Evolutionary conservation across 1,140 invertebrate species (phyloP).

Genomic region (Eriosoma lanigerum): DNA sequence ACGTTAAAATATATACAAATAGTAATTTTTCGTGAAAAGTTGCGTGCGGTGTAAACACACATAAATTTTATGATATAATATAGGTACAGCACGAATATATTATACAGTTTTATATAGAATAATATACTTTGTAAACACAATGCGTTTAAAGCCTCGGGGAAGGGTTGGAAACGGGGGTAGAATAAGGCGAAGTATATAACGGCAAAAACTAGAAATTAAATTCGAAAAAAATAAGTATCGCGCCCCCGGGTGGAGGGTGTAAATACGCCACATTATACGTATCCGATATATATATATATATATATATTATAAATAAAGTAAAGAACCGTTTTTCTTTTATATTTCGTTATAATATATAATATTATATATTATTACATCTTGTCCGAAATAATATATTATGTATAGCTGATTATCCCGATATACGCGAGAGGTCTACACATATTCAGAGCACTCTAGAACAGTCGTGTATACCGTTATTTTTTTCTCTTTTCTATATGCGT

Average conservation of each 20-base stretch:
- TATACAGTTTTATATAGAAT: neutral
- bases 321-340: slow-evolving; percentile 47
- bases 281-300: neutral
- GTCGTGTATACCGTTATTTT: too few species aligned
- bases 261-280: too few species aligned
- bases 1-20: neutral
- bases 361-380: too few species aligned
- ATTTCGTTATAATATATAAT: slow-evolving; percentile 19
- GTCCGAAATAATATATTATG: too few species aligned
- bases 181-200: too few species aligned
- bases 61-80: too few species aligned
- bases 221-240: neutral
- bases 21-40: slow-evolving; percentile 29
- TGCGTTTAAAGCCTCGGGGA: neutral
- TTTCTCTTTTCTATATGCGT: too few species aligned
- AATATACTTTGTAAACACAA: neutral
- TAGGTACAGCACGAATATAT: neutral
- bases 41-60: slow-evolving; percentile 3
- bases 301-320: neutral
- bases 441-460: too few species aligned
- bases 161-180: too few species aligned
- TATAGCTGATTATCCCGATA: slow-evolving; percentile 11
- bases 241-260: neutral
- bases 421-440: neutral
- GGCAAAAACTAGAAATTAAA: slow-evolving; percentile 17